Conservation (phyloP, 2,113 vertebrate species). For the Pelodiscus sinensis region DNA sequence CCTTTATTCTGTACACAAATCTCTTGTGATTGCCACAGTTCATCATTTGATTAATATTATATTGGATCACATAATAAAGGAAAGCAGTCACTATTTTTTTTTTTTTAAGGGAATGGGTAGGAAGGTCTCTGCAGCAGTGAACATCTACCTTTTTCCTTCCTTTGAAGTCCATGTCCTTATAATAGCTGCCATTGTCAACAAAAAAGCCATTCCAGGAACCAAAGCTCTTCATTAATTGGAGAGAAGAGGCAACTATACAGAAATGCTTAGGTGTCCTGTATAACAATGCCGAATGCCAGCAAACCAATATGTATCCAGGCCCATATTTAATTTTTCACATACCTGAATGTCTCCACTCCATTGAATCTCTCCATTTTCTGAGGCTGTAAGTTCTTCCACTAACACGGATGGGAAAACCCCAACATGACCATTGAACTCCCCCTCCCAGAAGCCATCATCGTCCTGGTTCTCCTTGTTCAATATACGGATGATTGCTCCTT, state of each 20-base stretch:
- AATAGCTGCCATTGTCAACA: fast-evolving
- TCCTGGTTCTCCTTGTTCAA: conserved; percentile 96
- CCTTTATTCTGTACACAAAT: background rate
- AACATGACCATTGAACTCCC: conserved; percentile 90
- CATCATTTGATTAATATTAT: background rate
- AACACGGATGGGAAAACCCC: conserved; percentile 96
- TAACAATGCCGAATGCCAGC: background rate
- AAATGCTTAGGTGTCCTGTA: background rate
- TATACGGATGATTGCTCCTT: conserved; percentile 96
- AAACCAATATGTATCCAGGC: fast-evolving
- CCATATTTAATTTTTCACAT: background rate
- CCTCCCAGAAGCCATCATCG: conserved; percentile 98
- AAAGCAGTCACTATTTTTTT: background rate
- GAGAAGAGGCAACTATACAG: too few relatives aligned
- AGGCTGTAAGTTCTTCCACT: conserved; percentile 89
- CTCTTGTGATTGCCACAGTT: background rate
- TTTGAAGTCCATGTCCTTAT: background rate
- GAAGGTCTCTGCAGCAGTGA: background rate
- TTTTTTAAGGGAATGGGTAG: background rate
- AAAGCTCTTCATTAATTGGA: background rate
- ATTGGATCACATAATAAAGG: background rate
- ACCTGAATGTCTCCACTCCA: conserved; percentile 84
- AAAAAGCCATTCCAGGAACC: too few relatives aligned
- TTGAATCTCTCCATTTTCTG: conserved; percentile 88
- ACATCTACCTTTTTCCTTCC: background rate